These are phyloP conservation scores for Pseudorasbora parva DNA, from an alignment of 2,113 vertebrate genomes.

Conservation along the genomic window DNA sequence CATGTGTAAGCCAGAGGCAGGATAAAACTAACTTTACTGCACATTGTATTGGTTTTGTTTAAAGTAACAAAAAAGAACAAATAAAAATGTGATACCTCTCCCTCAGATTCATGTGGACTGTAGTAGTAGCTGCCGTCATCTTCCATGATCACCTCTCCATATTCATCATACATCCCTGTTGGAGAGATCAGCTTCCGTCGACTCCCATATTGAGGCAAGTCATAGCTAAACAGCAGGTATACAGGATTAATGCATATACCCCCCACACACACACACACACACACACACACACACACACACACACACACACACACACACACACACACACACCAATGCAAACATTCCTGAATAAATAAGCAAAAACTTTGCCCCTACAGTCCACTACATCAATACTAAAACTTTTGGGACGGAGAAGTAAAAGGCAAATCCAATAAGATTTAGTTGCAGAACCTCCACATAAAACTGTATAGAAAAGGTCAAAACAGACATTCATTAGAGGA, in stretches of 20 bases:
- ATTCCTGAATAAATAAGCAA: conserved; percentile 24
- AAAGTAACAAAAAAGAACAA: not conserved
- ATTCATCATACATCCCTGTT: conserved; percentile 89
- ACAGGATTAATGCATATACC: not conserved
- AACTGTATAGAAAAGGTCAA: conserved; percentile 20
- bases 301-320: conserved; percentile 47
- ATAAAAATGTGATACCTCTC: conserved; percentile 79
- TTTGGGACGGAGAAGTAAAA: not conserved
- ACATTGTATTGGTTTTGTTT: no score
- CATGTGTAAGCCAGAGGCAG: not conserved
- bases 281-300: conserved; percentile 49
- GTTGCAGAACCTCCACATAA: not conserved
- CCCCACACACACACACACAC: conserved; percentile 50
- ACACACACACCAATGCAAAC: conserved; percentile 29
- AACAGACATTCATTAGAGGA: conserved; percentile 30
- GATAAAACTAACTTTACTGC: not conserved
- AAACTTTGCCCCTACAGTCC: not conserved
- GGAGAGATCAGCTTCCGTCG: conserved; percentile 92
- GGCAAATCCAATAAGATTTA: conserved; percentile 12
- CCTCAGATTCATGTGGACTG: conserved; percentile 87
- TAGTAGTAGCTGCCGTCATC: conserved; percentile 90
- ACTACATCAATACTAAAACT: not conserved
- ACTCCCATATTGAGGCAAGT: conserved; percentile 95
- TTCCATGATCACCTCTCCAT: conserved; percentile 92
- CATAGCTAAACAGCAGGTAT: conserved; percentile 66